phyloP scores from a whole-genome alignment of 2,113 vertebrate species.

The Scomber japonicus region DNA sequence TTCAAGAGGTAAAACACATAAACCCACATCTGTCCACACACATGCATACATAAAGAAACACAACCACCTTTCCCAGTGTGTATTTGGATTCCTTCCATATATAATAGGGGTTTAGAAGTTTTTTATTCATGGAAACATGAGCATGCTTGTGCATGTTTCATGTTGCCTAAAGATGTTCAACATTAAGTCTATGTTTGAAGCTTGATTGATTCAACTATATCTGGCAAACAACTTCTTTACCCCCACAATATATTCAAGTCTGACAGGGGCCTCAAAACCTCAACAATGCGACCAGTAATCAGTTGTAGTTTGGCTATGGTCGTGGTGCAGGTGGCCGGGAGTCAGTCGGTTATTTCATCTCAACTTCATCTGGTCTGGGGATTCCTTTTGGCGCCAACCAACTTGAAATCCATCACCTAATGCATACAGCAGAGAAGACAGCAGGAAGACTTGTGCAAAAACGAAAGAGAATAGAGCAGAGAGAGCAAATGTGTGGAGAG shows the following conservation, averaged over 20 bases:
- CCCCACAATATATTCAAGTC: conserved; percentile 1
- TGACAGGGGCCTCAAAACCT: conserved; percentile 9
- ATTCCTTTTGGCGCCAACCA: conserved; percentile 24
- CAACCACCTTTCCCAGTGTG: background rate
- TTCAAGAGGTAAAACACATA: conserved; percentile 91
- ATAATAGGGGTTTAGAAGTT: background rate
- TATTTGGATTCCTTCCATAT: background rate
- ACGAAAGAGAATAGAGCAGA: background rate
- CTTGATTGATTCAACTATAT: conserved; percentile 6
- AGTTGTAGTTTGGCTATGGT: conserved; percentile 35
- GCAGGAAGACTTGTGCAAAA: background rate
- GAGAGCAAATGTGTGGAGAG: background rate
- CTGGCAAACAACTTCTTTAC: background rate
- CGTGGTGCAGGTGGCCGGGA: conserved; percentile 34
- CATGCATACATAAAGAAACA: background rate
- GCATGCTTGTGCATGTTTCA: background rate
- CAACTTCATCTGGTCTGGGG: conserved; percentile 33
- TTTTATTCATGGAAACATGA: conserved; percentile 3
- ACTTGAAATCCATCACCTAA: conserved; percentile 50
- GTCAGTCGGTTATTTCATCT: conserved; percentile 23
- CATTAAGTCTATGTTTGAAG: background rate
- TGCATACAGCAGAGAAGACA: conserved; percentile 24
- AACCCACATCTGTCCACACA: background rate
- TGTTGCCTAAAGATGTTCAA: background rate
- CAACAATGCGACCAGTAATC: conserved; percentile 20